Evolutionary conservation across 2,113 vertebrate genomes (phyloP), one percentile per base, ranked within the genome.

Genomic region (Pagrus major): DNA sequence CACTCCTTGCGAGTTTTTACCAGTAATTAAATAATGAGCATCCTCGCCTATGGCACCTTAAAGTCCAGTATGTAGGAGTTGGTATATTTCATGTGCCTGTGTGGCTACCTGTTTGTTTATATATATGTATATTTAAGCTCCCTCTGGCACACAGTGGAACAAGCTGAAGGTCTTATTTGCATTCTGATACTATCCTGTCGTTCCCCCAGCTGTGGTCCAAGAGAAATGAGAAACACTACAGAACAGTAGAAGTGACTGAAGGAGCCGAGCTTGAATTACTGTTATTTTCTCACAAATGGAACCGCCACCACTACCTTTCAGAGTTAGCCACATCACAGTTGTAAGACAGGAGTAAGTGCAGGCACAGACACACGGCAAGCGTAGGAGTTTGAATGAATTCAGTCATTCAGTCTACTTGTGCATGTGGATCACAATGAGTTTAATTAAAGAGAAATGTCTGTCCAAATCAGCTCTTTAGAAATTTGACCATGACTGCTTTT

Each of bases 221-320:
- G 33, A 77, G 63, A 89, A 88, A 89, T 84, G 75, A 85, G 77
- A 85, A 91, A 88, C 71, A 80, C 82, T 86, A 70, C 77, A 84
- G 81, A 74, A 72, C 49, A 63, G 75, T 54, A 72, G 71, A 87
- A 86, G 83, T 84, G 80, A 79, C 82, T 87, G 78, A 85, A 86
- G 85, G 76, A 84, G 82, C 73, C 52, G 47, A n/a, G 73, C 56
- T 61, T 85, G 42, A 90, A 93, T 92, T 81, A 84, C 81, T 80
- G 84, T 91, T 87, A 92, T 90, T 90, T 90, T 76, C 75, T 56
- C 80, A 77, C 49, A 89, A 86, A 91, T 90, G 74, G 75, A 85
- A 66, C 37, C 68, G 71, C 59, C 66, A 73, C 59, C 66, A 23
- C 61, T 47, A 54, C 76, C 52, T 79, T 23, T 61, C 67, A 18